phyloP scores from a whole-genome alignment of 2,888 invertebrate species.

The Amblyteles armatorius region DNA sequence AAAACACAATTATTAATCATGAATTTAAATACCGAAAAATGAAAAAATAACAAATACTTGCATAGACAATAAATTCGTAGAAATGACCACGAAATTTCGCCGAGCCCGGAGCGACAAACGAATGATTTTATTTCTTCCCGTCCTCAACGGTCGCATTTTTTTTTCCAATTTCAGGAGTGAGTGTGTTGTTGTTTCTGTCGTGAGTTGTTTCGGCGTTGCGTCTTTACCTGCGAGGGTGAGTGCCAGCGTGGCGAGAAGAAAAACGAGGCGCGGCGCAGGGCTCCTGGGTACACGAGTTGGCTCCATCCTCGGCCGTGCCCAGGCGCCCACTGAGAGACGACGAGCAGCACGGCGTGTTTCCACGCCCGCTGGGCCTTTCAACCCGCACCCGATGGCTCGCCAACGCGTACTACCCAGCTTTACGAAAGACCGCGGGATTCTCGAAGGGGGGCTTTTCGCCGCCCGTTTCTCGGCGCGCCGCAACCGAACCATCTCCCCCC shows the following conservation, averaged over 20 bases:
- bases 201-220: not conserved
- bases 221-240: slow-evolving; percentile 81
- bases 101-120: too few relatives aligned
- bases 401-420: slow-evolving; percentile 61
- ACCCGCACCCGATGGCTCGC: slow-evolving; percentile 65
- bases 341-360: slow-evolving; percentile 31
- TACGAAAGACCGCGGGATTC: slow-evolving; percentile 33
- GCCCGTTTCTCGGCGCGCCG: slow-evolving; percentile 54
- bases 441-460: slow-evolving; percentile 46
- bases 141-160: too few relatives aligned
- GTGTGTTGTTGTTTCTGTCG: slow-evolving; percentile 11
- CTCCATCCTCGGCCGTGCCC: slow-evolving; percentile 80
- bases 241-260: slow-evolving; percentile 83
- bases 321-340: slow-evolving; percentile 75
- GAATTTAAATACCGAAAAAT: too few relatives aligned
- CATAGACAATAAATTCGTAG: too few relatives aligned
- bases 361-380: slow-evolving; percentile 44
- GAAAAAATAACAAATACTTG: too few relatives aligned
- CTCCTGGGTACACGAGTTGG: slow-evolving; percentile 80
- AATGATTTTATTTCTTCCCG: too few relatives aligned
- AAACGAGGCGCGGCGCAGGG: slow-evolving; percentile 82
- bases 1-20: too few relatives aligned
- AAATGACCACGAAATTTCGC: too few relatives aligned
- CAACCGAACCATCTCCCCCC: not conserved
- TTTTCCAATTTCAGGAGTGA: not conserved